Evolutionary conservation across 2,888 invertebrate species (phyloP).

Genomic region (Rotaria sp.): DNA sequence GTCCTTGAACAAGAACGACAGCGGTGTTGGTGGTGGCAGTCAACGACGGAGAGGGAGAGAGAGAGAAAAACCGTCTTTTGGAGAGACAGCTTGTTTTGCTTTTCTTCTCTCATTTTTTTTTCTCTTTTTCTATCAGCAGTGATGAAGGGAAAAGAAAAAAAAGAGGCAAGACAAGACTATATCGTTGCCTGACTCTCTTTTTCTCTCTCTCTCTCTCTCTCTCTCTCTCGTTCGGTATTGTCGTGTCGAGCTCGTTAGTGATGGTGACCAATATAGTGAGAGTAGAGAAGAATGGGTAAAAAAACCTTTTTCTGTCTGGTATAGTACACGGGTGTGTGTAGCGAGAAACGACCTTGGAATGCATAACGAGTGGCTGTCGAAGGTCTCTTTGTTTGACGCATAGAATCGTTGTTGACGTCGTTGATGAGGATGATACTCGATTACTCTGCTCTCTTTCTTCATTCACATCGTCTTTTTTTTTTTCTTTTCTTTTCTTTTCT

Average conservation of each 20-base stretch:
- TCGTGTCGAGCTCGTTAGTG: constrained; percentile 7
- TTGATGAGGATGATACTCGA: constrained; percentile 20
- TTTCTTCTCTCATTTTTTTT: neutral
- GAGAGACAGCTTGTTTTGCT: neutral
- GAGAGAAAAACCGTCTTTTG: neutral
- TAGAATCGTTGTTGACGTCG: constrained; percentile 9
- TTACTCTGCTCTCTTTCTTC: constrained; percentile 5
- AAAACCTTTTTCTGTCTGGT: neutral
- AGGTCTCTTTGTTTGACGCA: neutral
- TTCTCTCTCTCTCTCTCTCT: neutral
- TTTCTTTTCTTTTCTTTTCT: neutral
- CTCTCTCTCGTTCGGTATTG: constrained; percentile 1
- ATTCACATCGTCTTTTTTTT: constrained; percentile 2
- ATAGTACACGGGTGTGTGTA: neutral
- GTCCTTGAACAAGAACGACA: constrained; percentile 7
- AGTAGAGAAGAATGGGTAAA: neutral
- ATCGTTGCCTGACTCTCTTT: neutral
- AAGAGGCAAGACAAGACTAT: neutral
- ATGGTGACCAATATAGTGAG: neutral
- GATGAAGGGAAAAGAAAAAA: neutral
- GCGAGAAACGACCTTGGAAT: constrained; percentile 19
- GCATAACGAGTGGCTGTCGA: constrained; percentile 12
- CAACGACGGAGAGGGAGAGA: neutral
- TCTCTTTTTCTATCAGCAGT: constrained; percentile 1
- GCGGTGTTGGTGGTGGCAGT: neutral